A percentile compares a stretch with the other conserved stretches of the same genome.
Evolutionary conservation across 2,888 invertebrate species (phyloP).

Genomic region (Seira ritae): DNA sequence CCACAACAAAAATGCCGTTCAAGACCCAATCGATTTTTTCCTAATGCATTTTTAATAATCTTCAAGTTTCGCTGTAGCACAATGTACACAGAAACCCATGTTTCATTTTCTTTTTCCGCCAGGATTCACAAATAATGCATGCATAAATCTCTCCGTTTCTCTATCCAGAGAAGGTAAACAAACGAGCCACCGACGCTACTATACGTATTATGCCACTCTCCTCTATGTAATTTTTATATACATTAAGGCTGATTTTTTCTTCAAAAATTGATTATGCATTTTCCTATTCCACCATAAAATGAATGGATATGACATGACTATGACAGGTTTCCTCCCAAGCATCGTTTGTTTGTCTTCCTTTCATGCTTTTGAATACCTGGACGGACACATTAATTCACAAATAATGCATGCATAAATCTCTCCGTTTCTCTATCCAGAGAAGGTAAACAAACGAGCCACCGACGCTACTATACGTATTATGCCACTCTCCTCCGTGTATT

Average conservation of each 20-base stretch:
- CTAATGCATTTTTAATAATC: background rate
- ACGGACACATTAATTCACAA: no score
- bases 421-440: no score
- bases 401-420: background rate
- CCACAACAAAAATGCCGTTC: background rate
- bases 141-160: background rate
- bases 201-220: background rate
- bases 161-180: background rate
- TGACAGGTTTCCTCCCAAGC: background rate
- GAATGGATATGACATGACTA: background rate
- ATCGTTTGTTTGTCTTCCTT: background rate
- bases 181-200: background rate
- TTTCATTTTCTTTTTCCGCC: background rate
- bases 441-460: background rate
- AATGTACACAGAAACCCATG: background rate
- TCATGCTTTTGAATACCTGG: background rate
- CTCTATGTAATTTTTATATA: no score
- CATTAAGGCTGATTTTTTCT: background rate
- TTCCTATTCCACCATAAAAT: background rate
- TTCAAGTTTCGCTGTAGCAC: no score
- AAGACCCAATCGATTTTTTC: background rate
- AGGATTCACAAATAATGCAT: background rate
- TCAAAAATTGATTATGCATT: background rate
- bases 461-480: background rate
- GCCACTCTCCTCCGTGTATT: no score